Conservation (phyloP, 35 echinoderm and acorn worm species). For the Eucidaris tribuloides region DNA sequence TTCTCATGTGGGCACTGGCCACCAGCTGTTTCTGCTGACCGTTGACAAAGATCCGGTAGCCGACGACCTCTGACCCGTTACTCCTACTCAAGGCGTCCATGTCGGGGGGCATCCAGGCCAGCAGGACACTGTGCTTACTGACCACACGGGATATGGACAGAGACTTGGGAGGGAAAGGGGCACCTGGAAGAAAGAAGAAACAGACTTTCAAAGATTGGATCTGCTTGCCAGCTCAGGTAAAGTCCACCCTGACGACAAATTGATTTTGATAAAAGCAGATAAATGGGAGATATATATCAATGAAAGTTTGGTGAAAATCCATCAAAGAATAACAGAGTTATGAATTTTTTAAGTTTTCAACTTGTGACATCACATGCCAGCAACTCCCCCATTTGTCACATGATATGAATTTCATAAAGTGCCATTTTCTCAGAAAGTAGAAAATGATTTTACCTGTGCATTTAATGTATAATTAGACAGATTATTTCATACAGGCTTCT, state of each 20-base stretch:
- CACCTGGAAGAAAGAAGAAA: conserved; percentile 25
- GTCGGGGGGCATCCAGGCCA: conserved; percentile 70
- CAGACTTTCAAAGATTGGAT: neutral
- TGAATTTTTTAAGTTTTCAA: neutral
- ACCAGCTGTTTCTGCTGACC: conserved; percentile 86
- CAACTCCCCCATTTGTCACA: too few relatives aligned
- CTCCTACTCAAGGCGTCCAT: conserved; percentile 62
- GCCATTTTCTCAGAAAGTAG: too few relatives aligned
- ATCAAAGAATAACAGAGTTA: neutral
- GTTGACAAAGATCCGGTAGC: conserved; percentile 90
- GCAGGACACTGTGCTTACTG: conserved; percentile 60
- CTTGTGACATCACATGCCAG: too few relatives aligned
- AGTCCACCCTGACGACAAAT: neutral
- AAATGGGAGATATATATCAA: neutral
- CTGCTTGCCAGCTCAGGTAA: neutral
- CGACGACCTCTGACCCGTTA: conserved; percentile 75
- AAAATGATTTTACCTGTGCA: too few relatives aligned
- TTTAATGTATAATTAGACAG: too few relatives aligned
- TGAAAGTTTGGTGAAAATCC: neutral
- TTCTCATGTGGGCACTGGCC: conserved; percentile 76
- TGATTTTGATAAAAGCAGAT: neutral
- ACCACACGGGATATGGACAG: conserved; percentile 53
- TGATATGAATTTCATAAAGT: too few relatives aligned
- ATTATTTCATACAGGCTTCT: too few relatives aligned
- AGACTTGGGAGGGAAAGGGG: conserved; percentile 52